A percentile compares a stretch with the other conserved stretches of the same genome.
These are phyloP conservation scores for Xylota sylvarum DNA, from an alignment of 2,888 invertebrate species.

Conservation along the genomic window DNA sequence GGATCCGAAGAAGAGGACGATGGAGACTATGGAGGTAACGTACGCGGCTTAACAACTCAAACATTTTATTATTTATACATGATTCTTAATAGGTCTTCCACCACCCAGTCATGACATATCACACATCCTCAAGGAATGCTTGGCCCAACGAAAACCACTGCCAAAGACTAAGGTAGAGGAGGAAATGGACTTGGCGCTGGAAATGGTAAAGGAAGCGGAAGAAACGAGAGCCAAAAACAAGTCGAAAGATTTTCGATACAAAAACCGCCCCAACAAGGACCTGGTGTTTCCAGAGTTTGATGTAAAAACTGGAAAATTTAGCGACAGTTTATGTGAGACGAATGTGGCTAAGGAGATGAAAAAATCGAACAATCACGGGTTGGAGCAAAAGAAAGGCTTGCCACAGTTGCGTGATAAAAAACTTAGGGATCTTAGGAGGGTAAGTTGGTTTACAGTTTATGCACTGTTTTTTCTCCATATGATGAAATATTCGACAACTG, in stretches of 20 bases:
- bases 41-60: neutral
- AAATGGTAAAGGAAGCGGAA: slow-evolving; percentile 79
- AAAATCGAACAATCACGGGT: slow-evolving; percentile 84
- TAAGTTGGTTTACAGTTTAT: slow-evolving; percentile 75
- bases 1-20: slow-evolving; percentile 78
- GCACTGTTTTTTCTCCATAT: slow-evolving; percentile 60
- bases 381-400: slow-evolving; percentile 86
- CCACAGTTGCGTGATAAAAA: slow-evolving; percentile 84
- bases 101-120: slow-evolving; percentile 78
- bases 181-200: slow-evolving; percentile 77
- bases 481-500: slow-evolving; percentile 85
- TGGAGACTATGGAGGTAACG: slow-evolving; percentile 78
- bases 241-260: slow-evolving; percentile 43
- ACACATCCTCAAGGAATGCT: slow-evolving; percentile 77
- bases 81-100: slow-evolving; percentile 78
- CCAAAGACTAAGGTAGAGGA: slow-evolving; percentile 71
- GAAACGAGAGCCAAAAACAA: slow-evolving; percentile 68
- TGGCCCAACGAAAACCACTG: slow-evolving; percentile 44
- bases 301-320: slow-evolving; percentile 77
- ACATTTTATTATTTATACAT: no score
- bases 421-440: slow-evolving; percentile 84
- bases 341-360: slow-evolving; percentile 79
- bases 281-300: slow-evolving; percentile 78
- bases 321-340: slow-evolving; percentile 70
- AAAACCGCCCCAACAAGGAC: slow-evolving; percentile 59